Evolutionary conservation across 2,888 invertebrate species (phyloP).

Genomic region (Odontocerum albicorne): DNA sequence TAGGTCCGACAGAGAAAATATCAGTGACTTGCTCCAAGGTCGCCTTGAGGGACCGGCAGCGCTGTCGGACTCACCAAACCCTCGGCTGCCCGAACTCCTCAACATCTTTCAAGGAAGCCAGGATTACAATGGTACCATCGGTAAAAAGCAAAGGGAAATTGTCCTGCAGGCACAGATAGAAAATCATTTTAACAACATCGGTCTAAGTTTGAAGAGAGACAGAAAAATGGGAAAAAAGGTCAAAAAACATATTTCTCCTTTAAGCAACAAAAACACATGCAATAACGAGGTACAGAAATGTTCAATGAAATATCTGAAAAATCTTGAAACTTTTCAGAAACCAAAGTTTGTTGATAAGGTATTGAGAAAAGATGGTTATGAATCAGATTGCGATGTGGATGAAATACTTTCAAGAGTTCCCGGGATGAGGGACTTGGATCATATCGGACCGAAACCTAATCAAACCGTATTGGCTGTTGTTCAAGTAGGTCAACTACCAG

Average conservation of each 20-base stretch:
- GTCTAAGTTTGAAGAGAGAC: constrained; percentile 3
- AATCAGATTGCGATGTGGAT: too few species aligned
- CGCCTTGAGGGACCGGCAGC: constrained; percentile 55
- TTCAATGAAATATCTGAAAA: too few species aligned
- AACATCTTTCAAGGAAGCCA: constrained; percentile 45
- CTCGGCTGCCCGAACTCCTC: constrained; percentile 55
- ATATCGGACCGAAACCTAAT: constrained; percentile 13
- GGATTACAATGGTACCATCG: too few species aligned
- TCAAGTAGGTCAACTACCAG: constrained; percentile 33
- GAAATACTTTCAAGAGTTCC: constrained; percentile 30
- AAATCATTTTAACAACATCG: constrained; percentile 14
- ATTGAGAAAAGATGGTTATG: too few species aligned
- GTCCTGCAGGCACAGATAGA: constrained; percentile 16
- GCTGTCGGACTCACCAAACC: constrained; percentile 56
- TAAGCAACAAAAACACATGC: constrained; percentile 4
- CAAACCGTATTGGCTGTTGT: constrained; percentile 26
- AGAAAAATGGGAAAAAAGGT: not conserved
- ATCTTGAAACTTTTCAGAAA: too few species aligned
- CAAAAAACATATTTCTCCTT: not conserved
- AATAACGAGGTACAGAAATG: too few species aligned
- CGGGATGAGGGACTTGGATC: constrained; percentile 28
- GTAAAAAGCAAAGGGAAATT: constrained; percentile 2
- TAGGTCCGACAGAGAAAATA: constrained; percentile 60
- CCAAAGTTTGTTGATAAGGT: too few species aligned
- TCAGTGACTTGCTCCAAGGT: constrained; percentile 50